These are phyloP conservation scores for Sciurus niger DNA, from an alignment of 2,113 vertebrate genomes.

Conservation along the genomic window DNA sequence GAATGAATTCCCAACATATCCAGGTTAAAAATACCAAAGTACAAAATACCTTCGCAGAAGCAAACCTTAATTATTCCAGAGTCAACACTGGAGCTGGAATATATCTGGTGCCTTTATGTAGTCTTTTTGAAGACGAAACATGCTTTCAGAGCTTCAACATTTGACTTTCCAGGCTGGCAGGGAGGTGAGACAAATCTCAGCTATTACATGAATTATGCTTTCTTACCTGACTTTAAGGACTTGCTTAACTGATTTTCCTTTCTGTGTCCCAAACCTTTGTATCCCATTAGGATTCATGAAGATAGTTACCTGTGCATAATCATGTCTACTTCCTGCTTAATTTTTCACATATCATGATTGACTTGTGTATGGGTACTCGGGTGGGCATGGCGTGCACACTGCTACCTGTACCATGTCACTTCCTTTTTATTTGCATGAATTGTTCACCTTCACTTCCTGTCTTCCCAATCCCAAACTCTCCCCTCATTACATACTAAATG, in stretches of 20 bases:
- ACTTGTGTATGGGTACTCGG: fast-evolving
- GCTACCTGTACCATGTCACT: not conserved
- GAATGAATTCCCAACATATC: not conserved
- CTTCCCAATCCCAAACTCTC: not conserved
- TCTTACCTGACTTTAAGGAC: not conserved
- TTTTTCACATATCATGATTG: not conserved
- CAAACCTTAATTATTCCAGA: not conserved
- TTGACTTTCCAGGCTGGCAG: not conserved
- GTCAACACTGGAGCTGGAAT: not conserved
- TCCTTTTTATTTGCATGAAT: not conserved
- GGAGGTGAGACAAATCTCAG: not conserved
- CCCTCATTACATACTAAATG: not conserved
- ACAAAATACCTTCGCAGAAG: not conserved
- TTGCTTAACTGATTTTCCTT: not conserved
- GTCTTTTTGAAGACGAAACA: not conserved
- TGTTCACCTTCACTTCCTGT: not conserved
- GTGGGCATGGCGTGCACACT: fast-evolving
- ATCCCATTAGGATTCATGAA: not conserved
- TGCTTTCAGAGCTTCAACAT: not conserved
- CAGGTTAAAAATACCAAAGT: not conserved
- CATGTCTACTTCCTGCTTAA: not conserved
- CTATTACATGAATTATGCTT: not conserved
- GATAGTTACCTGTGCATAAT: not conserved
- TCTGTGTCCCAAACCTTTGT: not conserved
- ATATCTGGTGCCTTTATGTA: not conserved